A percentile compares a stretch with the other conserved stretches of the same genome.
phyloP scores from a whole-genome alignment of 2,113 vertebrate species.

The Macaca nemestrina region DNA sequence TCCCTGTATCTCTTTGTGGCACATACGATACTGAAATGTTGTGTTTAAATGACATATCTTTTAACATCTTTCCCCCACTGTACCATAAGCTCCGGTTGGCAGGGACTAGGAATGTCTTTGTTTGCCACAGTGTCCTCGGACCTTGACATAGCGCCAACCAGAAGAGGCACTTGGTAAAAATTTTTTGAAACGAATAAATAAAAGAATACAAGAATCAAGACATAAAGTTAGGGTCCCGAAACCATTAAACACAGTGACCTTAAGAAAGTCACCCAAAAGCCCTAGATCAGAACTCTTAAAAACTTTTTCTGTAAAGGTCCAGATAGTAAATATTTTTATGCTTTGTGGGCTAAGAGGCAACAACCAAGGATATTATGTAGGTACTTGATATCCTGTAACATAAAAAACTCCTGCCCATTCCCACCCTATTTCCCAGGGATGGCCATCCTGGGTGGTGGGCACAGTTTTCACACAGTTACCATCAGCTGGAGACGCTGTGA shows the following conservation, averaged over 20 bases:
- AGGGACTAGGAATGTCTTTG: not conserved
- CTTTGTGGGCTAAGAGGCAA: not conserved
- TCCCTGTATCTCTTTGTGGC: not conserved
- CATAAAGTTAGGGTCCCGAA: not conserved
- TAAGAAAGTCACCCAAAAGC: not conserved
- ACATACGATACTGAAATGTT: not conserved
- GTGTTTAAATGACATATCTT: not conserved
- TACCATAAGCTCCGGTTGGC: not conserved
- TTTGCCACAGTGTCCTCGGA: not conserved
- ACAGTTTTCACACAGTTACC: not conserved
- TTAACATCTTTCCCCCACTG: not conserved
- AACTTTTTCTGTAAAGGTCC: not conserved
- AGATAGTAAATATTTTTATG: not conserved
- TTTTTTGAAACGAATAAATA: slow-evolving; percentile 10
- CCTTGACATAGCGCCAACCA: slow-evolving; percentile 71
- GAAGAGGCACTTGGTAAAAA: slow-evolving; percentile 76
- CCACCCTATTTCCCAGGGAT: not conserved
- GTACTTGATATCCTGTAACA: not conserved
- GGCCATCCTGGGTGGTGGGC: not conserved
- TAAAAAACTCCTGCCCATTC: not conserved
- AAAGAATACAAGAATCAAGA: slow-evolving; percentile 19
- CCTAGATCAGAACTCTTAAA: not conserved
- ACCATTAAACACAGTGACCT: not conserved
- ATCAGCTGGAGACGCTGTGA: not conserved
- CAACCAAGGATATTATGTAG: not conserved